Evolutionary conservation across 2,113 vertebrate species (phyloP).

Genomic region (Hyaena hyaena): DNA sequence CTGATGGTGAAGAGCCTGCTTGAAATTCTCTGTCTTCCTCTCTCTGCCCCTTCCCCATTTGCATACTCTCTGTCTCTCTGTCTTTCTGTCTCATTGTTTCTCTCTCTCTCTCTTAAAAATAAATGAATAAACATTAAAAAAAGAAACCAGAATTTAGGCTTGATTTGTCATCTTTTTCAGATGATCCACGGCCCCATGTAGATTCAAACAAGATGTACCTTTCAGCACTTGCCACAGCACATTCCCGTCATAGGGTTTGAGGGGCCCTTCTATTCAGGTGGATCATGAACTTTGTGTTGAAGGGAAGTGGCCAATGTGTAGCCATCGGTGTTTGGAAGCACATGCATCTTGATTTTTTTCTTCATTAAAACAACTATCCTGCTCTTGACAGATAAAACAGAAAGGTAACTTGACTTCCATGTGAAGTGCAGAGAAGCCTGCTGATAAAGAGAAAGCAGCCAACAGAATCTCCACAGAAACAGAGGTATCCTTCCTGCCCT

Average conservation of each 20-base stretch:
- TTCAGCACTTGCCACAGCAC: background rate
- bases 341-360: background rate
- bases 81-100: too few species aligned
- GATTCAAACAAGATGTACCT: background rate
- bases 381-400: background rate
- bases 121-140: too few species aligned
- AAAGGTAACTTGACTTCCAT: background rate
- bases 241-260: background rate
- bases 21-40: too few species aligned
- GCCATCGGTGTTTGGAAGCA: background rate
- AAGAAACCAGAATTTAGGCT: background rate
- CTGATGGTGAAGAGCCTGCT: too few species aligned
- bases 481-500: background rate
- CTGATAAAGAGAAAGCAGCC: background rate
- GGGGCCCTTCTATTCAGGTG: background rate
- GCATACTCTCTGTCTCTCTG: too few species aligned
- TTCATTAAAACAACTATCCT: background rate
- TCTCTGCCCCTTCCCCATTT: too few species aligned
- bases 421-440: too few species aligned
- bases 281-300: background rate
- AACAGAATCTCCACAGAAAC: background rate
- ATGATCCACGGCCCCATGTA: background rate
- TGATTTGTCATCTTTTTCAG: background rate
- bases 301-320: background rate
- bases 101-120: too few species aligned